phyloP scores from a whole-genome alignment of 92 coral and sea anemone genomes.

The Siderastrea radians region DNA sequence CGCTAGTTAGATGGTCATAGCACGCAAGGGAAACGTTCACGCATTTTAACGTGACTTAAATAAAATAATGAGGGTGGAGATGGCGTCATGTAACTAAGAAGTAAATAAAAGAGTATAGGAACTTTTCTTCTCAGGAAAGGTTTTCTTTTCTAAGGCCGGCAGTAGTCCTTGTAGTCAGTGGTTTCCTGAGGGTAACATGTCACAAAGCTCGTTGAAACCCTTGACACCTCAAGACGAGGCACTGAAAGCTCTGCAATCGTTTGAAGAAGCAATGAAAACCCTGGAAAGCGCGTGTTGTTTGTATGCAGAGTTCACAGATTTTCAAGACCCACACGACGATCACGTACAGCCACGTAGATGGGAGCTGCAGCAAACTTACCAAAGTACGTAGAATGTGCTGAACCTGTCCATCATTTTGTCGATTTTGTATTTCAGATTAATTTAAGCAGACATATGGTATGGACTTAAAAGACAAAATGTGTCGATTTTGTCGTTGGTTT shows the following conservation, averaged over 20 bases:
- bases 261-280: slow-evolving; percentile 13
- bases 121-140: background rate
- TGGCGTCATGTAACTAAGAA: background rate
- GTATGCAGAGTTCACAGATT: background rate
- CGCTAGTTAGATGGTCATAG: too few species aligned
- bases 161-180: background rate
- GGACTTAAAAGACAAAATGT: background rate
- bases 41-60: too few species aligned
- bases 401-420: background rate
- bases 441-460: background rate
- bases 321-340: background rate
- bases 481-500: too few species aligned
- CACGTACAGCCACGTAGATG: slow-evolving; percentile 2
- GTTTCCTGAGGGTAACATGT: background rate
- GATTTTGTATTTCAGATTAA: too few species aligned
- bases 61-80: slow-evolving; percentile 1
- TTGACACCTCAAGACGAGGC: slow-evolving; percentile 14
- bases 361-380: slow-evolving; percentile 14
- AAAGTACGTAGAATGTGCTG: slow-evolving; percentile 1
- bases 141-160: background rate
- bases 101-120: background rate
- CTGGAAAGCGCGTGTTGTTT: slow-evolving; percentile 9
- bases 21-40: too few species aligned
- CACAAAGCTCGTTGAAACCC: background rate
- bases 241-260: background rate